Evolutionary conservation across 2,113 vertebrate genomes (phyloP), one percentile per base, ranked within the genome.

Genomic region (Corydoras maculifer): DNA sequence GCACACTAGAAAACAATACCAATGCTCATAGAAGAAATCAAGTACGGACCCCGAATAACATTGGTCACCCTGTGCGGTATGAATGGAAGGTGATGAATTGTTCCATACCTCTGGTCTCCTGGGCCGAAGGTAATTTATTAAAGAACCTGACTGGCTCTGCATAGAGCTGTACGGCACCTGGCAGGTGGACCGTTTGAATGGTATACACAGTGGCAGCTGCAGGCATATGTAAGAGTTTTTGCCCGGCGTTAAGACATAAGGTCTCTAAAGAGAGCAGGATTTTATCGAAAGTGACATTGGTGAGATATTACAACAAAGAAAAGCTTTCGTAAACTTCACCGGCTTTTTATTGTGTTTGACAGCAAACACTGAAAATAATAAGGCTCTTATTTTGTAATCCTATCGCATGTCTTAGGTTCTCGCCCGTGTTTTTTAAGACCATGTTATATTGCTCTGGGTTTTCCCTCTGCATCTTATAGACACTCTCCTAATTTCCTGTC

Each of bases 51-150:
- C 35, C 35, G 65, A 13, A 51, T 29, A 35, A 60, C 49, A 9
- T 35, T 51, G 60, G 69, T 72, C 70, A 63, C 59, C 62, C 31
- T 67, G 58, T 77, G 63, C 66, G 73, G 65, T 65, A 73, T 77
- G 66, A 48, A 74, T 66, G 25, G 49, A 7, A 65, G 48, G 55
- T 18, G 9, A 58, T 55, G 53, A 32, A 59, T 58, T 65, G 53
- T 66, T 25, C 51, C 62, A 66, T 49, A 65, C 68, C 51, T 73
- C 31, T 59, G 48, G 53, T 43, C 64, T 77, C 55, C 57, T 29
- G 51, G 35, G 14, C 50, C 4, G 25, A 54, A 58, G 30, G 62
- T 70, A 54, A 74, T 74, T 74, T 73, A 69, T 73, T 62, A 62
- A 43, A 43, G 35, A 43, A 43, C 35, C 7, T 43, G 35, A 43